A percentile compares a stretch with the other conserved stretches of the same genome.
These are phyloP conservation scores for Herminia tarsipennalis DNA, from an alignment of 2,888 invertebrate genomes.

Conservation along the genomic window DNA sequence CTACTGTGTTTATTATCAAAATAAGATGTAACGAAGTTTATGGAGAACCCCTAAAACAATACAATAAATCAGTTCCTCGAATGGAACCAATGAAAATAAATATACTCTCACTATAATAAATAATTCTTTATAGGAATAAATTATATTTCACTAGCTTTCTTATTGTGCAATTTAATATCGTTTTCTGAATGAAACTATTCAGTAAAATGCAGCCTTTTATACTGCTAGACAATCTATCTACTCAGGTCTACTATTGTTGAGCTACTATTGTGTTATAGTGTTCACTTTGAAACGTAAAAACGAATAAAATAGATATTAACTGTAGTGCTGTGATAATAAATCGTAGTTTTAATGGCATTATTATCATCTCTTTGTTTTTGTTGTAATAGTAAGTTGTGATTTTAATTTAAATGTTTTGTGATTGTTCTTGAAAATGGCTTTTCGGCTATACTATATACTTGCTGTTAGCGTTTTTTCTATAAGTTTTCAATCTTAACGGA, in stretches of 20 bases:
- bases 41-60: no score
- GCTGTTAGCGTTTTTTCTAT: no score
- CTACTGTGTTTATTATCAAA: no score
- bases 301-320: constrained; percentile 27
- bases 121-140: no score
- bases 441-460: no score
- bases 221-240: constrained; percentile 23
- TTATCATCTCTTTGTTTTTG: background rate
- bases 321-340: background rate
- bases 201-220: constrained; percentile 31
- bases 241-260: constrained; percentile 31
- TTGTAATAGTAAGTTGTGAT: background rate
- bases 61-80: no score
- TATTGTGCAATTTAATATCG: constrained; percentile 24
- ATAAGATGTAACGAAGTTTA: no score
- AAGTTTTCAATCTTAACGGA: no score
- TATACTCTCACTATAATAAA: no score
- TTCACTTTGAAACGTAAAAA: constrained; percentile 22
- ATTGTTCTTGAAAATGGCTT: no score
- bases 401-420: background rate
- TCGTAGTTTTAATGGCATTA: background rate
- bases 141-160: constrained; percentile 10
- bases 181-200: constrained; percentile 32
- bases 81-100: no score
- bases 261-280: constrained; percentile 23